Conservation (phyloP, 2,888 invertebrate species). For the Mamestra brassicae region DNA sequence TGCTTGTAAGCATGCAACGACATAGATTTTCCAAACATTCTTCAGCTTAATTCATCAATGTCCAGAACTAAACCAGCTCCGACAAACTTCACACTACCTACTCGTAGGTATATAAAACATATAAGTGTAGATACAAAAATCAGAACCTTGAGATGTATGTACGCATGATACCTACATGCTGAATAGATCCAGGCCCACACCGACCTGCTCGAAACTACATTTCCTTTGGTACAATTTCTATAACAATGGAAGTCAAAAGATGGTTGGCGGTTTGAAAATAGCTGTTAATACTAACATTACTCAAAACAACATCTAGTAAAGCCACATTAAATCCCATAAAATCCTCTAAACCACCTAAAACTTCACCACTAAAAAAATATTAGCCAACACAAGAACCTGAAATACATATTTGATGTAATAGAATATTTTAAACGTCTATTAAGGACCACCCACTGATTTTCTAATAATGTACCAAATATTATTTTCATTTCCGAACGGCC, state of each 20-base stretch:
- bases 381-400: slow-evolving; percentile 27
- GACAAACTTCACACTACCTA: not conserved
- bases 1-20: not conserved
- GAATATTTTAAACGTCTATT: slow-evolving; percentile 63
- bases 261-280: not conserved
- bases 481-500: slow-evolving; percentile 76
- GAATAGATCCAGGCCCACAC: not conserved
- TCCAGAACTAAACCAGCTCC: slow-evolving; percentile 22
- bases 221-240: slow-evolving; percentile 9
- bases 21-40: slow-evolving; percentile 15
- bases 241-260: not conserved
- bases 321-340: not conserved
- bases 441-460: slow-evolving; percentile 66
- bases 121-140: too few species aligned
- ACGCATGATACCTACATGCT: not conserved
- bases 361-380: slow-evolving; percentile 23
- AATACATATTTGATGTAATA: slow-evolving; percentile 54
- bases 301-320: not conserved
- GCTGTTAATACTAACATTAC: not conserved
- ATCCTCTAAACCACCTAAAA: slow-evolving; percentile 9
- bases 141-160: not conserved
- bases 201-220: not conserved
- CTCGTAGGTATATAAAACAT: not conserved
- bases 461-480: slow-evolving; percentile 73
- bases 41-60: slow-evolving; percentile 49